Conservation (phyloP, 2,113 vertebrate species). For the Sciurus niger region DNA sequence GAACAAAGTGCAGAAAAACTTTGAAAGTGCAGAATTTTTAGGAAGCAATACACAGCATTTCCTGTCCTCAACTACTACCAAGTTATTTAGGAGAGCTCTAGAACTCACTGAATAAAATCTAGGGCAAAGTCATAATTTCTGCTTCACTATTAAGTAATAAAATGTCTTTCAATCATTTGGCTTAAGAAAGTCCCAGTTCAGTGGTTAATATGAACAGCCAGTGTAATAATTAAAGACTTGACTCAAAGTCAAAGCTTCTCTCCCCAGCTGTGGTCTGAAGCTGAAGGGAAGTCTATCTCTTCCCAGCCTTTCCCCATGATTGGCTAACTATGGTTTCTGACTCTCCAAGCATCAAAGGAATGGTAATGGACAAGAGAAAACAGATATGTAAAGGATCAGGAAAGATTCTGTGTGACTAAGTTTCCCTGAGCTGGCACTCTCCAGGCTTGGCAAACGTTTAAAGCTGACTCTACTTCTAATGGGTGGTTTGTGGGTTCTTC, state of each 20-base stretch:
- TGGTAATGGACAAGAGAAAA: neutral
- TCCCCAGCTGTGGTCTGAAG: neutral
- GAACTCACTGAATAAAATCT: conserved; percentile 7
- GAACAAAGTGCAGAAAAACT: neutral
- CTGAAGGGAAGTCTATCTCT: neutral
- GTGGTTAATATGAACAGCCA: neutral
- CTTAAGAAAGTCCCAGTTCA: neutral
- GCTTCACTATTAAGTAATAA: neutral
- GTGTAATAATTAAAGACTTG: conserved; percentile 36
- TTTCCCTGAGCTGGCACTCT: neutral
- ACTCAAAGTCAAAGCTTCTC: neutral
- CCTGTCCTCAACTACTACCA: neutral
- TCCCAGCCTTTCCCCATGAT: neutral
- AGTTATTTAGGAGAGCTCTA: neutral
- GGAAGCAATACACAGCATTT: neutral
- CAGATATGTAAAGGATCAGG: neutral
- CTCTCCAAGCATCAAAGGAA: neutral
- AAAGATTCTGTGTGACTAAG: conserved; percentile 26
- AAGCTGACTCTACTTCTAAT: conserved; percentile 22
- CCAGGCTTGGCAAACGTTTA: neutral
- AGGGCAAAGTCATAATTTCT: neutral
- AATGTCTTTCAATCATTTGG: neutral
- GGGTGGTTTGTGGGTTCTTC: neutral
- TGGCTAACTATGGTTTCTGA: neutral
- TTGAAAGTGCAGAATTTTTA: neutral